Percentiles rank a stretch among this genome's conserved stretches.
phyloP scores from a whole-genome alignment of 2,888 invertebrate genomes.

The Nephrotoma flavescens region DNA sequence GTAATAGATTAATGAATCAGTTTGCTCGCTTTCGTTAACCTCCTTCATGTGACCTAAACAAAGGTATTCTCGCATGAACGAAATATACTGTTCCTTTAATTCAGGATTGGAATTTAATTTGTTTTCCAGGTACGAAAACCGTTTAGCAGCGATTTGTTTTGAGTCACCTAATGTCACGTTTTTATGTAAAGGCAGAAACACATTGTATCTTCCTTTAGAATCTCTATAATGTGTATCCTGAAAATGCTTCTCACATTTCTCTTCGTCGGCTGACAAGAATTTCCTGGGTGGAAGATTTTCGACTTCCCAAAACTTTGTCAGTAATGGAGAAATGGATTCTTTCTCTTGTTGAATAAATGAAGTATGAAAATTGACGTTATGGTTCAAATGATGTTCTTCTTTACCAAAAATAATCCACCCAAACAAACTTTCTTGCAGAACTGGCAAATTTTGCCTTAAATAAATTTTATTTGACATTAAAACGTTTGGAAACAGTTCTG shows the following conservation, averaged over 20 bases:
- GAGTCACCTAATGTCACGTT: conserved; percentile 4
- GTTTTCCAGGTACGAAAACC: conserved; percentile 13
- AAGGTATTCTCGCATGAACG: conserved; percentile 15
- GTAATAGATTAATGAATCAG: conserved; percentile 4
- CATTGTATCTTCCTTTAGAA: conserved; percentile 11
- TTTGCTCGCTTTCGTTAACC: neutral
- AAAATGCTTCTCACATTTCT: conserved; percentile 14
- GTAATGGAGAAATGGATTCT: neutral
- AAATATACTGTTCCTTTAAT: conserved; percentile 11
- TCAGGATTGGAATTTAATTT: conserved; percentile 10
- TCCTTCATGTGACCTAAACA: conserved; percentile 14
- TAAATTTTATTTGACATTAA: neutral
- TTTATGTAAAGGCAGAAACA: conserved; percentile 12
- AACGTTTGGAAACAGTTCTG: neutral
- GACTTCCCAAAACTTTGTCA: conserved; percentile 12
- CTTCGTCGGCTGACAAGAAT: conserved; percentile 8
- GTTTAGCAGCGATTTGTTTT: conserved; percentile 6
- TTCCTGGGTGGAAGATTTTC: conserved; percentile 10
- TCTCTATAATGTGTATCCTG: conserved; percentile 8
- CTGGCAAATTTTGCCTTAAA: neutral
- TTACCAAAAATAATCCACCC: neutral
- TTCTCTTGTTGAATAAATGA: neutral
- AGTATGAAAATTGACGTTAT: neutral
- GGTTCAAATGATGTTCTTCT: neutral
- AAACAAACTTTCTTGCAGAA: neutral